Evolutionary conservation across 2,888 invertebrate species (phyloP).

Genomic region (Drosophila longiperda): DNA sequence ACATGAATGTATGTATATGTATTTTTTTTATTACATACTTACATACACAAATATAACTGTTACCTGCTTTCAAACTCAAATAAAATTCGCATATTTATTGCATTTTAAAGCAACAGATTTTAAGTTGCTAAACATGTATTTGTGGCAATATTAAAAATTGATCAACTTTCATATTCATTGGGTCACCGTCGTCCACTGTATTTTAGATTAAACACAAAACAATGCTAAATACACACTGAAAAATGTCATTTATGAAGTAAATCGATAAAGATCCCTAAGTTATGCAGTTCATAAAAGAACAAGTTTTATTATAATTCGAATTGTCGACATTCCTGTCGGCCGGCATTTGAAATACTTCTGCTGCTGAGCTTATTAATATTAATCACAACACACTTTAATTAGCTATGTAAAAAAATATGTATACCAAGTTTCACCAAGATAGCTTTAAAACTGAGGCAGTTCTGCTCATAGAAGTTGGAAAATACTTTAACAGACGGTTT

Average conservation of each 20-base stretch:
- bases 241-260: background rate
- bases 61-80: background rate
- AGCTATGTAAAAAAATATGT: too few species aligned
- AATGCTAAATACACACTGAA: background rate
- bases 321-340: too few species aligned
- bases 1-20: background rate
- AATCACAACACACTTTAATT: too few species aligned
- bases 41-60: background rate
- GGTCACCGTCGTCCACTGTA: background rate
- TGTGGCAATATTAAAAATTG: background rate
- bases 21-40: background rate
- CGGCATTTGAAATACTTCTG: too few species aligned
- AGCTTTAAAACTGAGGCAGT: too few species aligned
- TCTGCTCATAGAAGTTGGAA: too few species aligned
- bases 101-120: background rate
- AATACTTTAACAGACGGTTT: too few species aligned
- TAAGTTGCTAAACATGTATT: background rate
- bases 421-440: too few species aligned
- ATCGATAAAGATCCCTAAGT: background rate
- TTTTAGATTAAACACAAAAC: background rate
- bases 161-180: background rate
- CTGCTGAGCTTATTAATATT: too few species aligned
- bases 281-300: background rate
- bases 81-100: background rate
- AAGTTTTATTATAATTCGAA: background rate